These are phyloP conservation scores for Panthera uncia DNA, from an alignment of 2,113 vertebrate species.

Conservation along the genomic window DNA sequence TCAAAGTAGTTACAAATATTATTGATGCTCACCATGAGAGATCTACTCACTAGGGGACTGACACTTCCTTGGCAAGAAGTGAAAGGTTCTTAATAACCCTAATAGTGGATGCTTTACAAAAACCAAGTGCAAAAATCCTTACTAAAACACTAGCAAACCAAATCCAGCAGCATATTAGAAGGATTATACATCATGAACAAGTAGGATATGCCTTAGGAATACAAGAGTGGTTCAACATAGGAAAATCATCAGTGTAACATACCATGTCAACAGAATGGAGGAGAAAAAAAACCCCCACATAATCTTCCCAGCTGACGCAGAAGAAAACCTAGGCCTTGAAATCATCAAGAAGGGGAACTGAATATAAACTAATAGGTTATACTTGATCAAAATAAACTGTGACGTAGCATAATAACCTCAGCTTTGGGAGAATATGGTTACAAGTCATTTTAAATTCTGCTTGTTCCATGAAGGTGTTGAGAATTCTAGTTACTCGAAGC, in stretches of 20 bases:
- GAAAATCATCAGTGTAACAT: background rate
- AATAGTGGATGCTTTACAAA: background rate
- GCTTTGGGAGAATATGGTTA: background rate
- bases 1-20: slow-evolving; percentile 11
- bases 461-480: background rate
- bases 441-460: background rate
- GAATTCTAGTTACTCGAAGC: background rate
- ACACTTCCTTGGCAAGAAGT: background rate
- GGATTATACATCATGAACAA: background rate
- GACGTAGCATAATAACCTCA: background rate
- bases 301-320: background rate
- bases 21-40: background rate
- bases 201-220: background rate
- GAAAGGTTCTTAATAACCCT: background rate
- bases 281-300: background rate
- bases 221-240: background rate
- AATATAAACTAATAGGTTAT: background rate
- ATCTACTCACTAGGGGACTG: background rate
- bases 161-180: background rate
- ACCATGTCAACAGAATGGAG: background rate
- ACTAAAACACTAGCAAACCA: background rate
- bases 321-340: background rate
- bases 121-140: background rate
- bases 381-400: background rate
- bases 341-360: background rate